phyloP scores from a whole-genome alignment of 2,888 invertebrate species.

The Allacma fusca region DNA sequence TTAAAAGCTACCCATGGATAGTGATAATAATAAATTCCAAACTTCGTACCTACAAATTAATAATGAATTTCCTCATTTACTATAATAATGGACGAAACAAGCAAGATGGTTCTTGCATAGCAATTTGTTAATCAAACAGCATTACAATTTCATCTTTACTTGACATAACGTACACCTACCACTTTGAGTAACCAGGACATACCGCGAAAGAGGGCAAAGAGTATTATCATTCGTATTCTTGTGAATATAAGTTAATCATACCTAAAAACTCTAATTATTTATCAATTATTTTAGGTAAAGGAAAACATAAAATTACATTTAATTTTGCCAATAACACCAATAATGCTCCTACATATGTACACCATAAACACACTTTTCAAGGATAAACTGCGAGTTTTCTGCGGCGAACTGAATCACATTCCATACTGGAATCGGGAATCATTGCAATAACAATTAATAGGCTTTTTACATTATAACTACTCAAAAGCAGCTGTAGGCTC shows the following conservation, averaged over 20 bases:
- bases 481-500: neutral
- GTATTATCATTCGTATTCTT: constrained; percentile 6
- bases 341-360: neutral
- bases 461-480: neutral
- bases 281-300: neutral
- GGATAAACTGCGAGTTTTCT: constrained; percentile 16
- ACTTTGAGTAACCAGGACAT: constrained; percentile 1
- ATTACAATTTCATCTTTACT: neutral
- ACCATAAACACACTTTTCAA: neutral
- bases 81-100: constrained; percentile 18
- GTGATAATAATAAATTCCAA: neutral
- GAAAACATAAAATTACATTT: neutral
- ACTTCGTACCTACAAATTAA: neutral
- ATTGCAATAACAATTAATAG: constrained; percentile 6
- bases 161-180: neutral
- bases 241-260: neutral
- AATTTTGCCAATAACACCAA: constrained; percentile 1
- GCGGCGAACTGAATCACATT: constrained; percentile 12
- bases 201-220: constrained; percentile 21
- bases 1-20: neutral
- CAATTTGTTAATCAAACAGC: neutral
- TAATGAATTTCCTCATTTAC: neutral
- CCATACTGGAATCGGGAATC: neutral
- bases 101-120: neutral
- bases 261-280: neutral